phyloP scores from a whole-genome alignment of 1,140 invertebrate species.

The Antheraea mylitta region DNA sequence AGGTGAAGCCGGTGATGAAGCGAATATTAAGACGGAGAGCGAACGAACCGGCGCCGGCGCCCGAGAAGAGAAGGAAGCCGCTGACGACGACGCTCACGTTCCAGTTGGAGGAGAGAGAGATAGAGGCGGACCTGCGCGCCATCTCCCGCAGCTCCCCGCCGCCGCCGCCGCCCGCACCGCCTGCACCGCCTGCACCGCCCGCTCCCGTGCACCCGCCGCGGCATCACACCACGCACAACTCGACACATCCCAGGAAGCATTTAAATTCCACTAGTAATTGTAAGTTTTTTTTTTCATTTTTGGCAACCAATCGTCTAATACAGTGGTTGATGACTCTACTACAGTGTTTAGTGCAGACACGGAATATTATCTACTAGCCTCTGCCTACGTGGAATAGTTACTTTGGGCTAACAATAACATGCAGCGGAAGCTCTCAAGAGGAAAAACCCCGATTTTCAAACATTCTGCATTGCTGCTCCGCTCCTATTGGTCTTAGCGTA shows the following conservation, averaged over 20 bases:
- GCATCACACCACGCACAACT: conserved; percentile 34
- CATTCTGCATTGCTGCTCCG: too few relatives aligned
- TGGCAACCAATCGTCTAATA: too few relatives aligned
- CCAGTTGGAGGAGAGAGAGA: conserved; percentile 92
- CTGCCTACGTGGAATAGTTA: too few relatives aligned
- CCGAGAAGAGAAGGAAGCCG: conserved; percentile 90
- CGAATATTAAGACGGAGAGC: conserved; percentile 93
- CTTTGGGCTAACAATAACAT: too few relatives aligned
- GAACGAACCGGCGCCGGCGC: conserved; percentile 94
- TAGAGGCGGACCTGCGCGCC: conserved; percentile 92
- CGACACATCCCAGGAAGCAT: conserved; percentile 48
- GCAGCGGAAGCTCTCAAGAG: too few relatives aligned
- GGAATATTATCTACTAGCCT: too few relatives aligned
- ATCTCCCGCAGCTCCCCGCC: conserved; percentile 81
- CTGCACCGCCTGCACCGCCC: conserved; percentile 15
- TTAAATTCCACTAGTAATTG: conserved; percentile 48
- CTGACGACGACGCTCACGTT: conserved; percentile 91
- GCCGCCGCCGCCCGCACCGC: conserved; percentile 32
- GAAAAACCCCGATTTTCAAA: too few relatives aligned
- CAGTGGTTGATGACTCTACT: too few relatives aligned
- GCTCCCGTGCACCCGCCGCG: conserved; percentile 28
- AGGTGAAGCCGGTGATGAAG: conserved; percentile 88
- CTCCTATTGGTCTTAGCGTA: too few relatives aligned
- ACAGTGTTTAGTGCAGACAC: too few relatives aligned
- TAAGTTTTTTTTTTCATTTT: conserved; percentile 29